These are phyloP conservation scores for Phaedon cochleariae DNA, from an alignment of 2,888 invertebrate species.

Conservation along the genomic window DNA sequence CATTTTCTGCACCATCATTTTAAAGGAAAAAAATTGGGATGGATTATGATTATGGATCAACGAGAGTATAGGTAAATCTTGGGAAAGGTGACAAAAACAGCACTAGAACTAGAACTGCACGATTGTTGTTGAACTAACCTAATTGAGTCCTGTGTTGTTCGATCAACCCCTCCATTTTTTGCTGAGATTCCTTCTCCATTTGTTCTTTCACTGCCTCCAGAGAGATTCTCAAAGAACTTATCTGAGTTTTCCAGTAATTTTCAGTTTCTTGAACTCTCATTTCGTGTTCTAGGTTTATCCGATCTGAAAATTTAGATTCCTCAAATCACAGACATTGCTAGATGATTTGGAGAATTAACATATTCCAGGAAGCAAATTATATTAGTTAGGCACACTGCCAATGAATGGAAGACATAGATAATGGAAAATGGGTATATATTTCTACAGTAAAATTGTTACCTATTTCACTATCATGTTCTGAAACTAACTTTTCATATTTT, in stretches of 20 bases:
- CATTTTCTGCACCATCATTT: too few relatives aligned
- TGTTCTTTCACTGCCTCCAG: constrained; percentile 64
- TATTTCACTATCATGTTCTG: constrained; percentile 72
- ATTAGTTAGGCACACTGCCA: too few relatives aligned
- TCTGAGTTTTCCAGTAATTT: constrained; percentile 60
- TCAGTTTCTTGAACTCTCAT: constrained; percentile 60
- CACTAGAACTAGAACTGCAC: too few relatives aligned
- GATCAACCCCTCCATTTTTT: constrained; percentile 62
- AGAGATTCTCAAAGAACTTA: constrained; percentile 59
- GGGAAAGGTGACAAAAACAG: too few relatives aligned
- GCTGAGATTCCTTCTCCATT: constrained; percentile 62
- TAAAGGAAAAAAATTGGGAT: too few relatives aligned
- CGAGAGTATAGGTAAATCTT: too few relatives aligned
- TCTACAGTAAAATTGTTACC: constrained; percentile 62
- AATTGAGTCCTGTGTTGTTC: constrained; percentile 70
- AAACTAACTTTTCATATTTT: constrained; percentile 72
- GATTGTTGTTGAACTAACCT: too few relatives aligned
- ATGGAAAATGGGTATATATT: neutral
- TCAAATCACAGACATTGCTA: neutral
- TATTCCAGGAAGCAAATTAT: too few relatives aligned
- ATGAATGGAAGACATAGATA: constrained; percentile 4
- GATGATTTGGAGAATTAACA: too few relatives aligned
- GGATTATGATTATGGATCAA: too few relatives aligned
- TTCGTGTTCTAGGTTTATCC: constrained; percentile 59
- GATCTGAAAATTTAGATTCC: constrained; percentile 50